A percentile compares a stretch with the other conserved stretches of the same genome.
phyloP scores from a whole-genome alignment of 2,113 vertebrate species.

The Chaetops frenatus region DNA sequence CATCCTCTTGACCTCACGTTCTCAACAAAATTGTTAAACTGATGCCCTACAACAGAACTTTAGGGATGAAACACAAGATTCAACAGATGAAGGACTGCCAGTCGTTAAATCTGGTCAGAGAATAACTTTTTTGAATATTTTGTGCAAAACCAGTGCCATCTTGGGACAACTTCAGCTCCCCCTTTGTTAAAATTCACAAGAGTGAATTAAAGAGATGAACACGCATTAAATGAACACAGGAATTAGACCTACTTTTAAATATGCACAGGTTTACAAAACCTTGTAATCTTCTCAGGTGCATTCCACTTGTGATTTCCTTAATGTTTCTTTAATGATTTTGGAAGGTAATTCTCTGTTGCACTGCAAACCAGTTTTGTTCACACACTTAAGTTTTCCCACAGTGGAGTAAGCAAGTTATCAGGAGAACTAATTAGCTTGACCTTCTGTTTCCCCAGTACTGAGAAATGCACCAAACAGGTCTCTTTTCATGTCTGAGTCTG shows the following conservation, averaged over 20 bases:
- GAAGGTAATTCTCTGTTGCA: conserved; percentile 10
- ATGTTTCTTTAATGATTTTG: conserved; percentile 34
- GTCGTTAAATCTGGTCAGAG: neutral
- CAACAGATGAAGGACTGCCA: neutral
- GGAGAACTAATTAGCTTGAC: conserved; percentile 55
- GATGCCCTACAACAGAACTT: neutral
- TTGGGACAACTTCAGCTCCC: neutral
- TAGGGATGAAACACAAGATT: neutral
- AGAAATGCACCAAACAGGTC: neutral
- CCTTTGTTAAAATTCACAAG: neutral
- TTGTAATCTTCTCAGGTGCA: conserved; percentile 39
- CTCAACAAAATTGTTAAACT: neutral
- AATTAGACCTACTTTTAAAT: conserved; percentile 16
- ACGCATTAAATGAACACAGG: conserved; percentile 16
- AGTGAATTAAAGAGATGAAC: conserved; percentile 3
- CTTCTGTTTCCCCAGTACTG: conserved; percentile 11
- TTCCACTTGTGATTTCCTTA: conserved; percentile 15
- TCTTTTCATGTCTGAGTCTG: neutral
- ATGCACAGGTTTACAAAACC: neutral
- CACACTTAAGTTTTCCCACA: neutral
- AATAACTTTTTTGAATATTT: neutral
- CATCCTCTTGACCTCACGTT: neutral
- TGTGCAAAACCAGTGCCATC: neutral
- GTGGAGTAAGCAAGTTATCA: conserved; percentile 19
- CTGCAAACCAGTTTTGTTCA: conserved; percentile 24